phyloP scores from a whole-genome alignment of 2,888 invertebrate genomes.

The Dastarcus helophoroides region DNA sequence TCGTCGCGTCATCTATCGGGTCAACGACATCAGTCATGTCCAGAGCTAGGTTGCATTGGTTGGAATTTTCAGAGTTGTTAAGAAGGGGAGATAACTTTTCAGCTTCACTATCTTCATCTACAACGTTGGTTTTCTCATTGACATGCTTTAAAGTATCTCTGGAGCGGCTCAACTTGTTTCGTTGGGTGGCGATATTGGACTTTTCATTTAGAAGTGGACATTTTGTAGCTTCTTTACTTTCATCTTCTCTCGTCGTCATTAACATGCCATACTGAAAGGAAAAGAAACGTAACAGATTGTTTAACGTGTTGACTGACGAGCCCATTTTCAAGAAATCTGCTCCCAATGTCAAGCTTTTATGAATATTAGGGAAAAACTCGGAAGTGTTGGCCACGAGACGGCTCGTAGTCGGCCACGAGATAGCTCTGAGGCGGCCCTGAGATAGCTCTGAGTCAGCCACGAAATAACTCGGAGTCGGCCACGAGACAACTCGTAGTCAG shows the following conservation, averaged over 20 bases:
- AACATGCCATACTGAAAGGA: conserved; percentile 60
- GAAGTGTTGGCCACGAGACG: too few relatives aligned
- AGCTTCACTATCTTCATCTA: conserved; percentile 65
- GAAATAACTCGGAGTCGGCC: too few relatives aligned
- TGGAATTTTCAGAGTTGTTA: conserved; percentile 24
- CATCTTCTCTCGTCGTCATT: conserved; percentile 51
- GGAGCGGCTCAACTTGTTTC: conserved; percentile 27
- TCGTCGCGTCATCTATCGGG: conserved; percentile 51
- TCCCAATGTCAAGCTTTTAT: too few relatives aligned
- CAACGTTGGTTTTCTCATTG: conserved; percentile 42
- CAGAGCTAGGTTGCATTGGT: conserved; percentile 32
- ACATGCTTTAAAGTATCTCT: conserved; percentile 47
- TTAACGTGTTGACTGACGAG: too few relatives aligned
- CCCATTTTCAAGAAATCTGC: too few relatives aligned
- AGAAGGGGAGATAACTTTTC: conserved; percentile 72
- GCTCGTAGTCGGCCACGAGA: too few relatives aligned
- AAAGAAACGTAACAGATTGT: conserved; percentile 4
- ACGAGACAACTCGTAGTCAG: too few relatives aligned
- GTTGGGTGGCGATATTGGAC: conserved; percentile 21
- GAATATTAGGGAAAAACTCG: too few relatives aligned
- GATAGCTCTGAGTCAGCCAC: too few relatives aligned
- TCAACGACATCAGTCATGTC: conserved; percentile 41
- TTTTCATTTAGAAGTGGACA: conserved; percentile 31
- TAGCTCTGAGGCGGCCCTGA: too few relatives aligned
- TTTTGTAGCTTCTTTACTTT: conserved; percentile 33